phyloP scores from a whole-genome alignment of 2,113 vertebrate genomes.

The Pteruthius melanotis region DNA sequence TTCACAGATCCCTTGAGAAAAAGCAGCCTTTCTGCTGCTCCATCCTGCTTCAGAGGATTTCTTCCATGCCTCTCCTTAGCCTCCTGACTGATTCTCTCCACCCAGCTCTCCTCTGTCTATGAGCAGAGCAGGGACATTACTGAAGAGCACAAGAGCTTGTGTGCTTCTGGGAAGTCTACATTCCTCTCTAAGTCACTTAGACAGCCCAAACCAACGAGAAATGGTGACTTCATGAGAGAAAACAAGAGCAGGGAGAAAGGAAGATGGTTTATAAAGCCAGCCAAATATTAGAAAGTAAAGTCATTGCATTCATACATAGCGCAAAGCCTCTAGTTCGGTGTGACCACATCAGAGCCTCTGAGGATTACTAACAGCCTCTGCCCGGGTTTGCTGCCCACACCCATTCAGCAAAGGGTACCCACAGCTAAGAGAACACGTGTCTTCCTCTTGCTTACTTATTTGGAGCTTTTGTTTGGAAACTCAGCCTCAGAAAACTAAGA shows the following conservation, averaged over 20 bases:
- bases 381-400: background rate
- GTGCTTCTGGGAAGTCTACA: background rate
- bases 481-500: background rate
- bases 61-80: background rate
- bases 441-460: background rate
- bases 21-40: background rate
- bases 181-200: background rate
- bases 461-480: background rate
- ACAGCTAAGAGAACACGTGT: background rate
- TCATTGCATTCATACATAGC: background rate
- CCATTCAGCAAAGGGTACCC: background rate
- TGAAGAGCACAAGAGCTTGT: background rate
- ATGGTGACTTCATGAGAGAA: background rate
- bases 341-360: background rate
- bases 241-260: background rate
- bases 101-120: background rate
- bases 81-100: background rate
- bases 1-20: background rate
- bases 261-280: background rate
- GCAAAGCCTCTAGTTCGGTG: background rate
- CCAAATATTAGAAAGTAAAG: conserved; percentile 11
- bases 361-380: background rate
- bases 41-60: background rate
- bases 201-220: background rate
- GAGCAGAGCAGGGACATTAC: background rate